Evolutionary conservation across 2,797 vertebrate genomes (phyloP), one percentile per base, ranked within the genome.

Genomic region (Acanthurus leucopareius): DNA sequence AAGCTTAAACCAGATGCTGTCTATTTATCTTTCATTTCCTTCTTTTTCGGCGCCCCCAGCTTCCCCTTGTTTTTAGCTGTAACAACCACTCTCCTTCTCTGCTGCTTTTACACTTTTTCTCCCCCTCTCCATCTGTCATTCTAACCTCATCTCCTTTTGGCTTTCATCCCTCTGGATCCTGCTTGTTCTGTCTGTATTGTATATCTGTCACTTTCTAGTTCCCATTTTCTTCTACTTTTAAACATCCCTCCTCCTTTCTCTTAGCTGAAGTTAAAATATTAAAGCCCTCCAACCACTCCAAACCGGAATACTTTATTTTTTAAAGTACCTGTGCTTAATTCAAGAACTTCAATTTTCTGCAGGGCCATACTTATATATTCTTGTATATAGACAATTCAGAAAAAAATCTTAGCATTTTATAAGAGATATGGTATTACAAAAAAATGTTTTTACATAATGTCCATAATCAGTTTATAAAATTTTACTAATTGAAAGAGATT

Each of bases 81-180:
- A 48, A 40, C 38, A 42, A 7, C 16, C 32, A 20, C 45, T 66
- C 20, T 61, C 20, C 59, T 44, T 52, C 63, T 70, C 54, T 59
- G 44, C 66, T 65, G 70, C 57, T 58, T 71, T 77, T 44, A 60
- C 28, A 28, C 5, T 1, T 76, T 78, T 66, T 22, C 54, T 38
- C 42, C 62, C 19, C n/a, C 45, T 71, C 73, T 60, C 83, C 85
- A 87, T 83, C 84, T 80, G 82, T 85, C 82, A 59, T 73, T 73
- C 68, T 61, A 70, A 73, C 75, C 84, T 78, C 63, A 66, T 79
- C 79, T 80, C 20, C n/a, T 68, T 64, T 81, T 71, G 72, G 68
- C 62, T 35, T 79, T 86, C 78, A 75, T 86, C 80, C 69, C 68
- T 72, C 51, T 73, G 72, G 53, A 75, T 77, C 73, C 49, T 54